These are phyloP conservation scores for Anadara kagoshimensis DNA, from an alignment of 1,140 invertebrate species.

Conservation along the genomic window DNA sequence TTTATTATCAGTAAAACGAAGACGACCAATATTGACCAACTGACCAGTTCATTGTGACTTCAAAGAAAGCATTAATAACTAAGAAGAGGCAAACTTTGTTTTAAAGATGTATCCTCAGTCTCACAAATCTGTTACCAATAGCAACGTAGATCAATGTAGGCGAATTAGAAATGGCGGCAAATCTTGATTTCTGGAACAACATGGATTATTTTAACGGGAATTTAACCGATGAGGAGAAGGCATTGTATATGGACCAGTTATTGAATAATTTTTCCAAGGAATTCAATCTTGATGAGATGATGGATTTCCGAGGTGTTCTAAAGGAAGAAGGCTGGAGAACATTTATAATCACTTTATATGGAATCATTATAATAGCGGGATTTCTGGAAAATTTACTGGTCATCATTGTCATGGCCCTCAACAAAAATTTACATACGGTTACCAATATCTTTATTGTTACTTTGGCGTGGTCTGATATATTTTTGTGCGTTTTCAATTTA, in stretches of 20 bases:
- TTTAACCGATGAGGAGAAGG: slow-evolving; percentile 5
- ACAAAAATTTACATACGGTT: slow-evolving; percentile 95
- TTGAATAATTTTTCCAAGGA: slow-evolving; percentile 4
- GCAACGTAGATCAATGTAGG: no score
- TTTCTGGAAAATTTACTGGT: slow-evolving; percentile 90
- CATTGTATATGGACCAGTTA: neutral
- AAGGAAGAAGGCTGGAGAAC: slow-evolving; percentile 53
- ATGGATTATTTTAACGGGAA: neutral
- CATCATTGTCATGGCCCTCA: slow-evolving; percentile 87
- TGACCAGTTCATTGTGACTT: no score
- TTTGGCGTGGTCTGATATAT: slow-evolving; percentile 94
- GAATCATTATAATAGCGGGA: slow-evolving; percentile 68
- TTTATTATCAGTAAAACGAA: no score
- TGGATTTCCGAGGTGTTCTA: slow-evolving; percentile 10
- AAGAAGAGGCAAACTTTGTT: no score
- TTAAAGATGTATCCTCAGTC: no score
- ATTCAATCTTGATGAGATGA: neutral
- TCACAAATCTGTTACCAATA: no score
- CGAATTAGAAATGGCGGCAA: no score
- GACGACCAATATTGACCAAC: no score
- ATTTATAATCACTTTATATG: slow-evolving; percentile 66
- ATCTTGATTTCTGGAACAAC: no score
- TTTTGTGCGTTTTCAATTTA: slow-evolving; percentile 92
- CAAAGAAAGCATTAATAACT: no score
- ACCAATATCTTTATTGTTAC: slow-evolving; percentile 99